A percentile compares a stretch with the other conserved stretches of the same genome.
phyloP scores from a whole-genome alignment of 2,888 invertebrate species.

The Candidula unifasciata region DNA sequence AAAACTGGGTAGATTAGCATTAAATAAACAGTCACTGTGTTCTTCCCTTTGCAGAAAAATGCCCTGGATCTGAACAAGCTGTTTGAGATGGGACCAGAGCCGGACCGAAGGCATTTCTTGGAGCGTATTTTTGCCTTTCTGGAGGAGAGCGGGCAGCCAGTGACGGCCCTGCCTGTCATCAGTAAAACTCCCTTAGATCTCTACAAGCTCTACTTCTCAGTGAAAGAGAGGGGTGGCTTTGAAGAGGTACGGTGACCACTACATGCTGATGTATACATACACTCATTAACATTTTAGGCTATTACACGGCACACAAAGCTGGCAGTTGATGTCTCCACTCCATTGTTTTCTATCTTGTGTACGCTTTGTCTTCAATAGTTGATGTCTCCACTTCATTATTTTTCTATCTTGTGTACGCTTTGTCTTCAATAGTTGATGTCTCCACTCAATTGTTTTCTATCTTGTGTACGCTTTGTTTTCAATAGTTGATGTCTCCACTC shows the following conservation, averaged over 20 bases:
- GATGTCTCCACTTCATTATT: too few relatives aligned
- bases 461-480: too few relatives aligned
- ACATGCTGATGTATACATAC: too few relatives aligned
- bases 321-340: too few relatives aligned
- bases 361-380: too few relatives aligned
- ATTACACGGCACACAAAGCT: too few relatives aligned
- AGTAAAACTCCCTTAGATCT: conserved; percentile 98
- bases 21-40: neutral
- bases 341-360: too few relatives aligned
- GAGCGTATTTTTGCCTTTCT: conserved; percentile 96
- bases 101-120: conserved; percentile 94
- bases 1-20: neutral
- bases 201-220: conserved; percentile 95
- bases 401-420: too few relatives aligned
- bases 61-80: conserved; percentile 82
- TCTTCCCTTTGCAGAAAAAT: conserved; percentile 61
- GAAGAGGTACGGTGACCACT: conserved; percentile 88
- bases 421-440: too few relatives aligned
- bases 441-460: too few relatives aligned
- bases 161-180: conserved; percentile 89
- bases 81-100: conserved; percentile 94
- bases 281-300: too few relatives aligned
- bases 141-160: conserved; percentile 88
- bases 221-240: conserved; percentile 98
- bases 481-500: too few relatives aligned